Evolutionary conservation across 2,888 invertebrate species (phyloP).

Genomic region (Cheilosia variabilis): DNA sequence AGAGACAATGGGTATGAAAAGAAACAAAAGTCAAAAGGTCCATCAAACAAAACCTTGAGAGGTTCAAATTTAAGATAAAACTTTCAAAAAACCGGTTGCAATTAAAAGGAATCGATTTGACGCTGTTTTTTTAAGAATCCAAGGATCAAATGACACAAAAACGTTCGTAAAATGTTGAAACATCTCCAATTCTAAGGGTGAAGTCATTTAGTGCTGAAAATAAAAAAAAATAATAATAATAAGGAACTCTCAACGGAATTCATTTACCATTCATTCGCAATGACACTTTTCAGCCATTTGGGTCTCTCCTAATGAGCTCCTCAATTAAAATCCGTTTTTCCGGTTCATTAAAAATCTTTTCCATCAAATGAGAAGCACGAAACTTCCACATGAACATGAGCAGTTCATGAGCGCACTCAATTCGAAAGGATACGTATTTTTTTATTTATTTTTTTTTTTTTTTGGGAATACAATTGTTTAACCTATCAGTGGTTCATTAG

Average conservation of each 20-base stretch:
- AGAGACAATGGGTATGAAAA: neutral
- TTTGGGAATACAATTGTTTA: constrained; percentile 56
- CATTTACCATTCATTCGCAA: constrained; percentile 16
- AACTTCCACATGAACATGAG: neutral
- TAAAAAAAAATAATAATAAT: neutral
- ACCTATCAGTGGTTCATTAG: constrained; percentile 71
- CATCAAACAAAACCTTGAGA: neutral
- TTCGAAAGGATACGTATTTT: neutral
- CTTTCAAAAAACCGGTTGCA: neutral
- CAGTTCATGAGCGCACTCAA: neutral
- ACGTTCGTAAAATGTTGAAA: neutral
- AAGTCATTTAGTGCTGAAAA: neutral
- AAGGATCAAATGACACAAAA: neutral
- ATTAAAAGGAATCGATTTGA: neutral
- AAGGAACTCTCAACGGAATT: neutral
- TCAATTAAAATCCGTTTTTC: constrained; percentile 73
- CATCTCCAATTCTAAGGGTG: neutral
- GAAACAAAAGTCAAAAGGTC: constrained; percentile 4
- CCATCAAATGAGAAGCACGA: constrained; percentile 15
- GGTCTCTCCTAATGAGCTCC: constrained; percentile 65
- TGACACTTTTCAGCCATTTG: constrained; percentile 51
- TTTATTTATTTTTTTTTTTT: neutral
- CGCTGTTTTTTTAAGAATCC: neutral
- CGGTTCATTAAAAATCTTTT: constrained; percentile 62
- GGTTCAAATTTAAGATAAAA: neutral